A percentile compares a stretch with the other conserved stretches of the same genome.
Evolutionary conservation across 2,113 vertebrate genomes (phyloP).

Genomic region (Sylvietta virens): DNA sequence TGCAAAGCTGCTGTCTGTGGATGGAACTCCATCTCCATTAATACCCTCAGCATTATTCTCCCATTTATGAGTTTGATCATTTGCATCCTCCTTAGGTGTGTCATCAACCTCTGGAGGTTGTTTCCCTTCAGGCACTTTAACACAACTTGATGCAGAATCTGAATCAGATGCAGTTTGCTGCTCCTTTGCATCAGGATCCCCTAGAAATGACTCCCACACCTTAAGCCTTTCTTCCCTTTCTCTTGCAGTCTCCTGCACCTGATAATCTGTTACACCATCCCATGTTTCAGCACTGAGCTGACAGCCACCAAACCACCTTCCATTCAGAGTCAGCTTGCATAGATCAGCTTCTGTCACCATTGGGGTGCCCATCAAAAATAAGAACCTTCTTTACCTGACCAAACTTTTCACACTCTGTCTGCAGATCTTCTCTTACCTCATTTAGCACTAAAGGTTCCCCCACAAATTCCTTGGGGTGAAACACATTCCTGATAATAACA

Average conservation of each 20-base stretch:
- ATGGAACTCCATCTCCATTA: constrained; percentile 67
- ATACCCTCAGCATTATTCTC: constrained; percentile 38
- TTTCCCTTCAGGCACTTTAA: constrained; percentile 23
- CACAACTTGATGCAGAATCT: background rate
- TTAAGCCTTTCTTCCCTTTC: constrained; percentile 93
- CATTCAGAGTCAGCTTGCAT: constrained; percentile 83
- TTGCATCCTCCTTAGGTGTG: background rate
- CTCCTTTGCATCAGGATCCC: constrained; percentile 42
- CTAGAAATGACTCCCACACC: constrained; percentile 85
- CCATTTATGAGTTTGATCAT: constrained; percentile 12
- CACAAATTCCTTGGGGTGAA: constrained; percentile 95
- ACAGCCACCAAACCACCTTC: constrained; percentile 93
- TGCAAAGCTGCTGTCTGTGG: constrained; percentile 89
- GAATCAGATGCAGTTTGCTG: constrained; percentile 1
- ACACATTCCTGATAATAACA: constrained; percentile 94
- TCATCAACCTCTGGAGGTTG: constrained; percentile 29
- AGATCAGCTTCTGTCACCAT: constrained; percentile 85
- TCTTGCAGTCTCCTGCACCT: constrained; percentile 92
- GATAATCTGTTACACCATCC: constrained; percentile 92
- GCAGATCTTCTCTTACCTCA: constrained; percentile 92
- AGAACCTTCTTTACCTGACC: constrained; percentile 93
- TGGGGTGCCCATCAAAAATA: constrained; percentile 94
- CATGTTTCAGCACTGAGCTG: constrained; percentile 85
- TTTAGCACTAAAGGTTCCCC: constrained; percentile 93
- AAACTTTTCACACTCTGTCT: constrained; percentile 92